Conservation (phyloP, 2,888 invertebrate genomes). For the Teleogryllus oceanicus region DNA sequence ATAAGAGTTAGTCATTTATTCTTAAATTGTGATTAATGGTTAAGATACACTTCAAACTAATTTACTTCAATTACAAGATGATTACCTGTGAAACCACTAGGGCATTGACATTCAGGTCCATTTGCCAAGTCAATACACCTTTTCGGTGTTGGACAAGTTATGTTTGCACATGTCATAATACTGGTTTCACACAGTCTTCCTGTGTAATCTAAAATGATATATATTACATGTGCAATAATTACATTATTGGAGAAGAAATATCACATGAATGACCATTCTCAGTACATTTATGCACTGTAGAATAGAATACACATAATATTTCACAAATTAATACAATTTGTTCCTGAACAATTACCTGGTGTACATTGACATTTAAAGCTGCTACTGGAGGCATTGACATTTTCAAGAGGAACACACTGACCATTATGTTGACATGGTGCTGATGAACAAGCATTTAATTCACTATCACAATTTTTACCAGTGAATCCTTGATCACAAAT, state of each 20-base stretch:
- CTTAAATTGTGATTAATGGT: too few species aligned
- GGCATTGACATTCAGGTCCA: slow-evolving; percentile 60
- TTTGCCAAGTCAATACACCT: slow-evolving; percentile 56
- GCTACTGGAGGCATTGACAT: slow-evolving; percentile 33
- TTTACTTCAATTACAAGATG: background rate
- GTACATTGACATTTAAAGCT: slow-evolving; percentile 62
- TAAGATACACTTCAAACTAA: too few species aligned
- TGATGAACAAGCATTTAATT: slow-evolving; percentile 56
- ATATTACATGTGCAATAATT: slow-evolving; percentile 21
- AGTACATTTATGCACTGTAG: too few species aligned
- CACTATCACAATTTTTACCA: slow-evolving; percentile 56
- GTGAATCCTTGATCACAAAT: slow-evolving; percentile 58
- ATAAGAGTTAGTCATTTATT: too few species aligned
- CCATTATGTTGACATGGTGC: slow-evolving; percentile 64
- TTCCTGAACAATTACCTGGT: slow-evolving; percentile 46
- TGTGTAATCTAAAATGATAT: slow-evolving; percentile 54
- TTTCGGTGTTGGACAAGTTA: slow-evolving; percentile 52
- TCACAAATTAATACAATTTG: background rate
- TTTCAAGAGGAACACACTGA: slow-evolving; percentile 53
- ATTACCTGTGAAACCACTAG: slow-evolving; percentile 57
- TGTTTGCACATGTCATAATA: slow-evolving; percentile 62
- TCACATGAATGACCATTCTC: background rate
- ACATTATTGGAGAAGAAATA: slow-evolving; percentile 23
- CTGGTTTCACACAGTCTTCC: slow-evolving; percentile 63
- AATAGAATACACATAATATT: too few species aligned